Evolutionary conservation across 2,113 vertebrate genomes (phyloP).

Genomic region (Paralichthys olivaceus): DNA sequence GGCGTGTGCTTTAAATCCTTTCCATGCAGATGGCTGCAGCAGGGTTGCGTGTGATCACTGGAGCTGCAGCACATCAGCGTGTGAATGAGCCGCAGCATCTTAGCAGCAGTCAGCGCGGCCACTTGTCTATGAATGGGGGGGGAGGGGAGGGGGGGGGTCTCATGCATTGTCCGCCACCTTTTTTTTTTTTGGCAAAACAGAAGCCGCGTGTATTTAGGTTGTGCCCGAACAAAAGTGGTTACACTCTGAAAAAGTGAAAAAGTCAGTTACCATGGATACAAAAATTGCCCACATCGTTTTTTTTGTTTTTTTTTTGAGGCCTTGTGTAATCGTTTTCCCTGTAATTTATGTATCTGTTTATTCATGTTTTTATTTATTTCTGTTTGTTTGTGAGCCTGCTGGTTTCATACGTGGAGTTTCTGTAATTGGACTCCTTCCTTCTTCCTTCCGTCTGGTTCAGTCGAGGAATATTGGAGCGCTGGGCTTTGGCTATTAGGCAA

Average conservation of each 20-base stretch:
- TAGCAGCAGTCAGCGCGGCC: background rate
- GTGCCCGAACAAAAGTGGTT: slow-evolving; percentile 71
- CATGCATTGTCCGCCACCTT: background rate
- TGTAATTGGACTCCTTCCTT: slow-evolving; percentile 58
- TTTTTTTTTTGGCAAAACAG: background rate
- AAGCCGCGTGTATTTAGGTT: slow-evolving; percentile 54
- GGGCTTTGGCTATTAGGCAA: slow-evolving; percentile 56
- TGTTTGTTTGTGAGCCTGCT: slow-evolving; percentile 36
- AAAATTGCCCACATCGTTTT: slow-evolving; percentile 79
- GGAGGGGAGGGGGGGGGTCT: slow-evolving; percentile 8
- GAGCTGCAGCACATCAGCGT: slow-evolving; percentile 3
- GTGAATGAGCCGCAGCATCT: slow-evolving; percentile 37
- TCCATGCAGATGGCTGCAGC: slow-evolving; percentile 12
- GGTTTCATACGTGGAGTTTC: slow-evolving; percentile 40
- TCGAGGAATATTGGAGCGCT: slow-evolving; percentile 35
- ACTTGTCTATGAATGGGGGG: slow-evolving; percentile 57
- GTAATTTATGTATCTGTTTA: slow-evolving; percentile 57
- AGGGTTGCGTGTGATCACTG: slow-evolving; percentile 8
- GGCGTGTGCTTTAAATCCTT: slow-evolving; percentile 17
- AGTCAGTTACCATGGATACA: slow-evolving; percentile 83
- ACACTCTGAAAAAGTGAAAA: slow-evolving; percentile 77
- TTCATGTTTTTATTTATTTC: slow-evolving; percentile 22
- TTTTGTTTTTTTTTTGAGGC: slow-evolving; percentile 64
- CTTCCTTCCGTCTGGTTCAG: slow-evolving; percentile 37
- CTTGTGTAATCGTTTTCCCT: slow-evolving; percentile 66